Percentiles rank a stretch among this genome's conserved stretches.
Conservation (phyloP, 2,888 invertebrate species). For the Tenthredo mesomela region DNA sequence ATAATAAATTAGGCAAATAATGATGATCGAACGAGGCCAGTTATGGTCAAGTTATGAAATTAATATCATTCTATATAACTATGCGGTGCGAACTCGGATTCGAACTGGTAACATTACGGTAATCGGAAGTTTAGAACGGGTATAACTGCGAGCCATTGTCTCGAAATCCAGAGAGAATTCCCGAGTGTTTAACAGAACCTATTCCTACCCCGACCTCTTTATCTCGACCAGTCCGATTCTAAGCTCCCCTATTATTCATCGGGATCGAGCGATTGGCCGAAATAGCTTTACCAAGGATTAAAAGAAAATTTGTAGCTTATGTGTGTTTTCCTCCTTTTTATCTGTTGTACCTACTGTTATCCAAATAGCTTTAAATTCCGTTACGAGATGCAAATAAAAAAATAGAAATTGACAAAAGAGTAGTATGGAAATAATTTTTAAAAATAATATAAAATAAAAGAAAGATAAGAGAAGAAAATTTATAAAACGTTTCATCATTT, state of each 20-base stretch:
- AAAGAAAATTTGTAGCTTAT: constrained; percentile 39
- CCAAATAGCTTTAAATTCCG: not conserved
- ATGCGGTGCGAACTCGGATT: constrained; percentile 20
- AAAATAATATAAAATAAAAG: too few relatives aligned
- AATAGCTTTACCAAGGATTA: constrained; percentile 33
- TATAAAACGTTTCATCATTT: too few relatives aligned
- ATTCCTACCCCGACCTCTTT: constrained; percentile 37
- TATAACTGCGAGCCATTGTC: constrained; percentile 48
- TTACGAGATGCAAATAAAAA: not conserved
- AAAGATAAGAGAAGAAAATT: too few relatives aligned
- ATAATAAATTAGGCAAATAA: not conserved
- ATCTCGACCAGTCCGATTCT: constrained; percentile 38
- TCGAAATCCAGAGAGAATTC: constrained; percentile 45
- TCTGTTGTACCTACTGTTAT: too few relatives aligned
- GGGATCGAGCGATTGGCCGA: constrained; percentile 28
- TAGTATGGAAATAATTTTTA: too few relatives aligned
- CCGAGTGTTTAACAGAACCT: constrained; percentile 48
- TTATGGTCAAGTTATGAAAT: constrained; percentile 14
- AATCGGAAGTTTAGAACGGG: constrained; percentile 49
- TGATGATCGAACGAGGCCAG: not conserved
- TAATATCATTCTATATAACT: constrained; percentile 8
- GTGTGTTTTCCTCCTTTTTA: not conserved
- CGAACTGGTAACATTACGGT: constrained; percentile 40
- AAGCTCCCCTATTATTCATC: constrained; percentile 44
- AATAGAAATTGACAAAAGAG: not conserved